phyloP scores from a whole-genome alignment of 2,888 invertebrate genomes.

The Margaritifera margaritifera region DNA sequence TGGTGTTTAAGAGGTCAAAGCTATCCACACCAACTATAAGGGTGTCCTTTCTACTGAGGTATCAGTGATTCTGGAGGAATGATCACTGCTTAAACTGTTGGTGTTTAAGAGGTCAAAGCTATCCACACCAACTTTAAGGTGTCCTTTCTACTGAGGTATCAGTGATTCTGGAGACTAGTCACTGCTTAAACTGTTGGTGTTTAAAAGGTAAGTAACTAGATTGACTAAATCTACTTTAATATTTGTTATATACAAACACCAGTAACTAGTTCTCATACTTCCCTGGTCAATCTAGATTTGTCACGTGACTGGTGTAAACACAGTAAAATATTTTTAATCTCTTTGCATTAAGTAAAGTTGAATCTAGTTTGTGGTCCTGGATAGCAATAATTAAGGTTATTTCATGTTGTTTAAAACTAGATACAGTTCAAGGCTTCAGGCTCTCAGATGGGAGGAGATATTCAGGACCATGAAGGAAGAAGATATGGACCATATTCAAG shows the following conservation, averaged over 20 bases:
- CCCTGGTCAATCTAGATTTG: not conserved
- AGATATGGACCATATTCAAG: not conserved
- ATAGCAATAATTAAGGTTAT: too few species aligned
- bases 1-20: not conserved
- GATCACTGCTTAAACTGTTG: too few species aligned
- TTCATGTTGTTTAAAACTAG: too few species aligned
- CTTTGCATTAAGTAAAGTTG: too few species aligned
- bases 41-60: too few species aligned
- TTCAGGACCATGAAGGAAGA: not conserved
- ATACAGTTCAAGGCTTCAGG: slow-evolving; percentile 1
- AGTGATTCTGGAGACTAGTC: slow-evolving; percentile 10
- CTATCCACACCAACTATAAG: too few species aligned
- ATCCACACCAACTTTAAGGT: not conserved
- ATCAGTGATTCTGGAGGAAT: too few species aligned
- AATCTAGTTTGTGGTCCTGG: too few species aligned
- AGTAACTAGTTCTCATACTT: not conserved
- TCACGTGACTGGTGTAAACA: slow-evolving; percentile 1
- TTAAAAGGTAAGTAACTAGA: too few species aligned
- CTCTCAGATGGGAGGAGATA: slow-evolving; percentile 1
- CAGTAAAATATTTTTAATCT: too few species aligned
- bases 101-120: slow-evolving; percentile 3
- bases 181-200: slow-evolving; percentile 2
- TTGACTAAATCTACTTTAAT: too few species aligned
- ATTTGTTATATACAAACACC: too few species aligned
- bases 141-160: slow-evolving; percentile 5